Base-by-base conservation (phyloP, 2,888 invertebrate genomes). In the Helobdella robusta region DNA sequence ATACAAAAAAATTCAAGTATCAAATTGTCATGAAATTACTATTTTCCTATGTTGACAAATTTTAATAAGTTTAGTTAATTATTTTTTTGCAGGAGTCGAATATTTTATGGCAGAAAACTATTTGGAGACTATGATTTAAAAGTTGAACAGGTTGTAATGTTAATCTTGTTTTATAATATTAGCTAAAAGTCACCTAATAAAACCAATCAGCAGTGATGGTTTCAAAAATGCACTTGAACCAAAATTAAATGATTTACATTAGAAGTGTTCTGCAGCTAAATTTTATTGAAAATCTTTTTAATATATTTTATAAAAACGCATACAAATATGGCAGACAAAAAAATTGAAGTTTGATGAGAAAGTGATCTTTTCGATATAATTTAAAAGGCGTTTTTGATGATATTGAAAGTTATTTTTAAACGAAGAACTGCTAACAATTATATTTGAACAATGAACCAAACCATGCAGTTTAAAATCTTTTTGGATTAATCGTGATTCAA, bases 111-210 rank as follows among this genome's bases (percentile, higher is more conserved):
- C 4, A 87, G 87, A 69, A 85, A 90, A 61, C 85, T 95, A 70
- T 89, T 90, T 71, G 90, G 89, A 64, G 95, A 97, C 74, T 93
- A 89, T 84, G 95, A 97, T 77, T 89, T 97, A 70, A 86, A 92
- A 44, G 93, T 97, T 52, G 95, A 97, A 80, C 95, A 97, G 81
- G 81, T 81, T 70, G 8, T 25, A 8, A 11, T 8, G 11, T 40
- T 40, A 40, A 15, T 40, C n/a, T 40, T 40, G 44, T n/a, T 40
- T 40, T 40, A 15, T 40, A 40, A 15, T 40, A 11, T 15, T 40
- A 15, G 11, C 11, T 40, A 15, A 11, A 40, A 15, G 11, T 40
- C 11, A 40, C n/a, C n/a, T 40, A 40, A 40, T 40, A 40, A 40
- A n/a, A n/a, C n/a, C n/a, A n/a, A n/a, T n/a, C n/a, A n/a, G n/a